These are phyloP conservation scores for Castor canadensis DNA, from an alignment of 2,113 vertebrate genomes.

Conservation along the genomic window DNA sequence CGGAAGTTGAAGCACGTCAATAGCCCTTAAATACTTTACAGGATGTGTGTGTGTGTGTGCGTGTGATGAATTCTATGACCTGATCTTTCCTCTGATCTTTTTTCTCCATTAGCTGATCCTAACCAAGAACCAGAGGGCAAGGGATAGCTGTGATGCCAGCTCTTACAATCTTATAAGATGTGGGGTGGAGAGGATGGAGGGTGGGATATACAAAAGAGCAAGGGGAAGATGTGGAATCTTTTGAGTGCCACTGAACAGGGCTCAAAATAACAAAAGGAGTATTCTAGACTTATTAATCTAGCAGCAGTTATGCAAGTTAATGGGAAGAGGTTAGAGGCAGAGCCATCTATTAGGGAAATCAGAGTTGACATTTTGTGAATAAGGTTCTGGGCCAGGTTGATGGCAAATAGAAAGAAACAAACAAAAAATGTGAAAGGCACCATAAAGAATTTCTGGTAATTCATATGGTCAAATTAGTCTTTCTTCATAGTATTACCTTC, in stretches of 20 bases:
- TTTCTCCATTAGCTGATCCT: not conserved
- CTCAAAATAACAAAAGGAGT: not conserved
- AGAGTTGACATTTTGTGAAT: not conserved
- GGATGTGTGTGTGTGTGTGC: too few relatives aligned
- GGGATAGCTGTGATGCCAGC: accelerated
- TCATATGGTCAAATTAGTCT: not conserved
- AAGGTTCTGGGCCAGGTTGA: not conserved
- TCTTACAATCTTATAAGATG: too few relatives aligned
- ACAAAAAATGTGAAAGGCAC: not conserved
- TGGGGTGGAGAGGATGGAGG: not conserved
- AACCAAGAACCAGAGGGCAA: not conserved
- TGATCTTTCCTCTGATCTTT: not conserved
- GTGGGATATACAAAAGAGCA: not conserved
- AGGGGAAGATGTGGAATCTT: not conserved
- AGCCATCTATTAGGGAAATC: not conserved
- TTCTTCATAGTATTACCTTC: not conserved
- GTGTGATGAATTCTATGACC: not conserved
- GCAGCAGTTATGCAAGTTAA: not conserved
- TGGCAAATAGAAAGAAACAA: constrained; percentile 4
- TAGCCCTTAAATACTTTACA: not conserved
- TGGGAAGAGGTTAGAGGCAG: not conserved
- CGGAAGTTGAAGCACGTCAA: not conserved
- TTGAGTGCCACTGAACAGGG: not conserved
- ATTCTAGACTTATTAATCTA: not conserved
- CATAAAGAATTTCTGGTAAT: not conserved